Evolutionary conservation across 2,888 invertebrate species (phyloP).

Genomic region (Hesperia comma): DNA sequence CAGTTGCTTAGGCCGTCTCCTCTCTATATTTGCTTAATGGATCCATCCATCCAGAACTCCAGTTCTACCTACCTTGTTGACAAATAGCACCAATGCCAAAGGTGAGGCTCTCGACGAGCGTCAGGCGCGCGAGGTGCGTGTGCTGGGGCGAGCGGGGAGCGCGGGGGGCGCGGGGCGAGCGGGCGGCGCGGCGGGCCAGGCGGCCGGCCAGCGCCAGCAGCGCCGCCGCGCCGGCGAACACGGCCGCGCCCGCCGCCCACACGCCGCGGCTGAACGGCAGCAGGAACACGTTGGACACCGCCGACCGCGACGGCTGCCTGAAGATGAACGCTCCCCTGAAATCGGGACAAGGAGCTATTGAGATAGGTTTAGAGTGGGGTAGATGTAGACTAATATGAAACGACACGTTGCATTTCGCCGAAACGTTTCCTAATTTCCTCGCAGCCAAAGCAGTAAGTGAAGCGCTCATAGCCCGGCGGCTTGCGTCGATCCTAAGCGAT

Average conservation of each 20-base stretch:
- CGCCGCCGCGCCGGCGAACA: constrained; percentile 46
- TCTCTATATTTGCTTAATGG: no score
- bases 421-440: no score
- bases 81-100: constrained; percentile 84
- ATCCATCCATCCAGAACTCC: no score
- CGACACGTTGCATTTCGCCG: no score
- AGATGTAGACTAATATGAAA: no score
- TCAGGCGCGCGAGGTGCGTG: constrained; percentile 49
- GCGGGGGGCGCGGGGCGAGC: constrained; percentile 35
- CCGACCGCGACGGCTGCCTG: constrained; percentile 85
- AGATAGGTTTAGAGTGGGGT: no score
- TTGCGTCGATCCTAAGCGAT: no score
- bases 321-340: constrained; percentile 83
- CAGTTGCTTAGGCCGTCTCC: no score
- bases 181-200: constrained; percentile 50
- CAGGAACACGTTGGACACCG: constrained; percentile 85
- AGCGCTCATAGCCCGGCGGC: no score
- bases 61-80: constrained; percentile 85
- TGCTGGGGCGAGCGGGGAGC: constrained; percentile 36
- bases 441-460: no score
- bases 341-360: background rate
- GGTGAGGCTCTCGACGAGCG: constrained; percentile 74
- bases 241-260: constrained; percentile 71
- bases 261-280: constrained; percentile 84
- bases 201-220: constrained; percentile 49